These are phyloP conservation scores for Pempheris klunzingeri DNA, from an alignment of 2,797 vertebrate genomes.

Conservation along the genomic window DNA sequence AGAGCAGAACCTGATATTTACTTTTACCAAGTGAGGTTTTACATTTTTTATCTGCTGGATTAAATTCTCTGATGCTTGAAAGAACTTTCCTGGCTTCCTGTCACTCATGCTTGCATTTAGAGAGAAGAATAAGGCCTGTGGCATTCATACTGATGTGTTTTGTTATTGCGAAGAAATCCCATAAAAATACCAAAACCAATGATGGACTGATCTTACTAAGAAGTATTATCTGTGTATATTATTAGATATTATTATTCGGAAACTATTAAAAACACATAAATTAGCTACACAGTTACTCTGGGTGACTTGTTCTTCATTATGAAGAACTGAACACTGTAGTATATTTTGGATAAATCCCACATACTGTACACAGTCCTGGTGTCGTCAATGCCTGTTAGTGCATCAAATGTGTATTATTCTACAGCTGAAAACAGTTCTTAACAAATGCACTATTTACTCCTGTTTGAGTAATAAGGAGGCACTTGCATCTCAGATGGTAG, in stretches of 20 bases:
- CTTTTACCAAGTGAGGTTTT: constrained; percentile 12
- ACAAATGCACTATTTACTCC: background rate
- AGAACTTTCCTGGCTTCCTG: constrained; percentile 15
- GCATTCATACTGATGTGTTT: background rate
- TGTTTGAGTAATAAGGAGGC: background rate
- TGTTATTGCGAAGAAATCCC: background rate
- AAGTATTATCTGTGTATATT: background rate
- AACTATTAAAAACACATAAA: background rate
- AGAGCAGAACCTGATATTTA: constrained; percentile 16
- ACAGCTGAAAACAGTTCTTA: background rate
- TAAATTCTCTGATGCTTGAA: constrained; percentile 25
- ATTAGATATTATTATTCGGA: background rate
- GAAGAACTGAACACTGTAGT: background rate
- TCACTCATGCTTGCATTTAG: constrained; percentile 1
- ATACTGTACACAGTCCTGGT: background rate
- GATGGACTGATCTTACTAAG: background rate
- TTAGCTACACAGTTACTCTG: background rate
- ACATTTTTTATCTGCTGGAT: constrained; percentile 21
- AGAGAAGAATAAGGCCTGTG: constrained; percentile 1
- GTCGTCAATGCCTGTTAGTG: background rate
- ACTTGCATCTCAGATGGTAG: too few relatives aligned
- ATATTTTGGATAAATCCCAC: background rate
- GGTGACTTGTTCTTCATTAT: background rate
- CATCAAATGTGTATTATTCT: background rate
- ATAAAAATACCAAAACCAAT: background rate